Evolutionary conservation across 2,113 vertebrate genomes (phyloP).

Genomic region (Nothobranchius kuhntae): DNA sequence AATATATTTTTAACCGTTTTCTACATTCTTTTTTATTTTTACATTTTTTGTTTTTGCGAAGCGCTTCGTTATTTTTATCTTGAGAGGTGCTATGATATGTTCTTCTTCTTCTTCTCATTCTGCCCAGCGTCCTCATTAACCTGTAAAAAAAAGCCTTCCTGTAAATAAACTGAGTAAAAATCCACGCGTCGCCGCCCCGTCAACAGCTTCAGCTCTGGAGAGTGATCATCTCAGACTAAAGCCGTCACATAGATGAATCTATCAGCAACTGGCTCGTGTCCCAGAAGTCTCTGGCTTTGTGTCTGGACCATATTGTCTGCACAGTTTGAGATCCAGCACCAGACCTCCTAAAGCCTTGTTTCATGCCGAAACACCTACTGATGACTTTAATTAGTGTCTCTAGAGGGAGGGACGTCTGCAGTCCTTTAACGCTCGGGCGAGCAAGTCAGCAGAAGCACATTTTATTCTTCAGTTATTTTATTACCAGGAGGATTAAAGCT

Average conservation of each 20-base stretch:
- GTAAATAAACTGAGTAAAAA: constrained; percentile 39
- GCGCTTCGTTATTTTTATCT: too few species aligned
- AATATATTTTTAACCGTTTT: too few species aligned
- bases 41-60: too few species aligned
- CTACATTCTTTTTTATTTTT: too few species aligned
- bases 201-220: constrained; percentile 50
- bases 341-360: constrained; percentile 41
- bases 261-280: constrained; percentile 58
- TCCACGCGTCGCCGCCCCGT: constrained; percentile 21
- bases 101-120: not conserved
- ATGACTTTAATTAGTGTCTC: constrained; percentile 53
- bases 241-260: constrained; percentile 60
- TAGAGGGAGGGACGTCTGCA: not conserved
- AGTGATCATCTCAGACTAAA: constrained; percentile 50
- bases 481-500: not conserved
- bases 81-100: not conserved
- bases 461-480: constrained; percentile 14
- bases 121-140: constrained; percentile 6
- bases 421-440: not conserved
- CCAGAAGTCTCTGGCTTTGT: constrained; percentile 56
- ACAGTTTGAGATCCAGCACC: constrained; percentile 55
- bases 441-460: constrained; percentile 14
- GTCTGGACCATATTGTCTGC: constrained; percentile 59
- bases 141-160: constrained; percentile 7
- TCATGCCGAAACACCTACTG: constrained; percentile 46